Percentiles rank a stretch among this genome's conserved stretches.
phyloP scores from a whole-genome alignment of 2,888 invertebrate genomes.

The Allacma fusca region DNA sequence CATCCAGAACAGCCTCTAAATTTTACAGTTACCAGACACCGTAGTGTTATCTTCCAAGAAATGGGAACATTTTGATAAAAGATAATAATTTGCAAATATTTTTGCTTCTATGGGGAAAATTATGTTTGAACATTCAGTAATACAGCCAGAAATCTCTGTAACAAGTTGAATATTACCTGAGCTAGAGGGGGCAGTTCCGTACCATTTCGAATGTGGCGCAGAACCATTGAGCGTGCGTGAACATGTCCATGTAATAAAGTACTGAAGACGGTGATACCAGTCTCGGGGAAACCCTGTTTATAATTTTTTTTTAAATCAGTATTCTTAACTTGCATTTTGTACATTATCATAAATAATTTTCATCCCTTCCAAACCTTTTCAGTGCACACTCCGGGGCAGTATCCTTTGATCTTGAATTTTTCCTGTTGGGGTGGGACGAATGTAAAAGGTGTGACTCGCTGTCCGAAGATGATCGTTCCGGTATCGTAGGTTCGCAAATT shows the following conservation, averaged over 20 bases:
- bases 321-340: no score
- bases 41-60: no score
- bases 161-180: no score
- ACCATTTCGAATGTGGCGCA: conserved; percentile 46
- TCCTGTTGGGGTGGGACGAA: conserved; percentile 83
- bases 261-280: conserved; percentile 37
- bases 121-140: no score
- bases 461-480: conserved; percentile 80
- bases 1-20: no score
- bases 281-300: conserved; percentile 38
- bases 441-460: conserved; percentile 80
- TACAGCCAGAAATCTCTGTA: no score
- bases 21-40: no score
- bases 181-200: conserved; percentile 35
- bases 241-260: conserved; percentile 41
- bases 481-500: conserved; percentile 79
- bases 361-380: conserved; percentile 70
- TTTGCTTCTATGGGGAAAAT: no score
- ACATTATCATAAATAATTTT: background rate
- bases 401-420: conserved; percentile 80
- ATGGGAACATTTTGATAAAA: no score
- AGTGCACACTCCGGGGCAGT: conserved; percentile 83
- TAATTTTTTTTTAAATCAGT: background rate
- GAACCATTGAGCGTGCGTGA: conserved; percentile 7
- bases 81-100: no score